Percentiles rank a stretch among this genome's conserved stretches.
Evolutionary conservation across 2,888 invertebrate species (phyloP).

Genomic region (Dusona sp.): DNA sequence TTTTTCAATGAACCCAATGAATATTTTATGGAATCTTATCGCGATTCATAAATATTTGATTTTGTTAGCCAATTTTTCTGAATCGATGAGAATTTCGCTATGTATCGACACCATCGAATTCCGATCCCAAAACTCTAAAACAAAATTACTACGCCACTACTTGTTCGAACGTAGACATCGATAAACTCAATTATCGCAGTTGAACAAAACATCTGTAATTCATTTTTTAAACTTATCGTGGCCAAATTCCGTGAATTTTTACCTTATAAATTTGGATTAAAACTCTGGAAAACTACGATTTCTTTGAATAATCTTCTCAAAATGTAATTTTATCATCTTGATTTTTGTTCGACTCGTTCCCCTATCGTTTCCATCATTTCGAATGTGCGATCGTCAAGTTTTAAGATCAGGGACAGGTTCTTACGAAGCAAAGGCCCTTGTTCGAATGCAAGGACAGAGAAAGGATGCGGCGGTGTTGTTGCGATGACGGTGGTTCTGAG

Average conservation of each 20-base stretch:
- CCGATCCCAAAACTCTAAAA: background rate
- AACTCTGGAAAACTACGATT: background rate
- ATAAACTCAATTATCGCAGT: background rate
- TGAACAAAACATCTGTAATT: background rate
- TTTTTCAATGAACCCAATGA: background rate
- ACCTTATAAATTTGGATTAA: background rate
- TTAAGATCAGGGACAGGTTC: constrained; percentile 32
- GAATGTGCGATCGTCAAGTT: constrained; percentile 64
- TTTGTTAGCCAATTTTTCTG: background rate
- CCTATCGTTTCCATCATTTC: constrained; percentile 8
- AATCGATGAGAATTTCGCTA: background rate
- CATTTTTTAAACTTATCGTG: background rate
- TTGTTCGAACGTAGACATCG: background rate
- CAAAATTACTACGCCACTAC: background rate
- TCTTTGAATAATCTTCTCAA: background rate
- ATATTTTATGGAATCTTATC: background rate
- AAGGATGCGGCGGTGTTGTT: constrained; percentile 69
- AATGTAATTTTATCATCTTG: background rate
- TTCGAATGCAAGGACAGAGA: constrained; percentile 61
- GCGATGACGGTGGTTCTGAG: constrained; percentile 22
- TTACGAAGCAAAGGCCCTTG: constrained; percentile 18
- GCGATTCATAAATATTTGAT: background rate
- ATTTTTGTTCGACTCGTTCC: constrained; percentile 21
- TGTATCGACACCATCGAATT: background rate
- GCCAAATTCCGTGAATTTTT: background rate